phyloP scores from a whole-genome alignment of 2,888 invertebrate species.

The Pollenia labialis region DNA sequence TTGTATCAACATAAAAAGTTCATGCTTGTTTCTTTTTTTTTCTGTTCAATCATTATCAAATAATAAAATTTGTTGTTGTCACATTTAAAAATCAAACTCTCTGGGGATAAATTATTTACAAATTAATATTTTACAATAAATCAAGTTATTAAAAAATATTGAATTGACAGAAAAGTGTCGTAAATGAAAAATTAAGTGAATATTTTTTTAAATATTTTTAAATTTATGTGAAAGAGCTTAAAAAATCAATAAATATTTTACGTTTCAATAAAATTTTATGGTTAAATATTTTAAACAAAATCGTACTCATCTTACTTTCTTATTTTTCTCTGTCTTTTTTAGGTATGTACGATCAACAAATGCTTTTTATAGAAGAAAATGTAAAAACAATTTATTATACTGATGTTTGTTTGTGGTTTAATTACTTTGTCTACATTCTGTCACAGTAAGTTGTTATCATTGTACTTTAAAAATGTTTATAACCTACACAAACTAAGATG shows the following conservation, averaged over 20 bases:
- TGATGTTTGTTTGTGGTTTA: conserved; percentile 34
- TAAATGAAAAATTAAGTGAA: not conserved
- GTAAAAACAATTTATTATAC: conserved; percentile 38
- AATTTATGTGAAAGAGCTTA: not conserved
- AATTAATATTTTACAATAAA: conserved; percentile 24
- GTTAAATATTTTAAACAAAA: too few relatives aligned
- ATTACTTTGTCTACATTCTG: conserved; percentile 46
- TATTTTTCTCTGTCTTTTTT: conserved; percentile 34
- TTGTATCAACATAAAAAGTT: conserved; percentile 37
- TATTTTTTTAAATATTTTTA: not conserved
- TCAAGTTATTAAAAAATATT: conserved; percentile 14
- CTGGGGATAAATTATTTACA: conserved; percentile 7
- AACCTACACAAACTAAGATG: too few relatives aligned
- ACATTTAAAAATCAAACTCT: not conserved
- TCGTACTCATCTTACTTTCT: not conserved
- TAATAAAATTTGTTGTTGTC: not conserved
- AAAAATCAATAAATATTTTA: not conserved
- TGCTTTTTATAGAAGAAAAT: not conserved
- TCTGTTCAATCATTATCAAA: not conserved
- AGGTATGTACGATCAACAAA: conserved; percentile 27
- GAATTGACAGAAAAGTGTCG: not conserved
- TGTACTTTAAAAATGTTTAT: not conserved
- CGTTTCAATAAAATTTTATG: too few relatives aligned
- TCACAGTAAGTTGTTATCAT: conserved; percentile 49
- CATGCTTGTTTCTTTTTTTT: not conserved